Percentiles rank a stretch among this genome's conserved stretches.
phyloP scores from a whole-genome alignment of 2,797 vertebrate genomes.

The Spondyliosoma cantharus region DNA sequence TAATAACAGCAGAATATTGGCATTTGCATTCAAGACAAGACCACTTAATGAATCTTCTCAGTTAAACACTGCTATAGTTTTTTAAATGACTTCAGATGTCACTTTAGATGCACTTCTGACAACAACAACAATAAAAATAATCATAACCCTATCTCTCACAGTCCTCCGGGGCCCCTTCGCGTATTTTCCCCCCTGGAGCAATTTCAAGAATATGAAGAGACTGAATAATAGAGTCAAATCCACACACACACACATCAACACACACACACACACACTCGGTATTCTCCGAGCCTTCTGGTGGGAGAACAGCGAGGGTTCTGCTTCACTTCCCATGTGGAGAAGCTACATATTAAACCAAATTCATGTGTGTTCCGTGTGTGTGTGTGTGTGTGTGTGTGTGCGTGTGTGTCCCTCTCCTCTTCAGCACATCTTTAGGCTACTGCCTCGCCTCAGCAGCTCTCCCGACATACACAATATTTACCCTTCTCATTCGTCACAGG shows the following conservation, averaged over 20 bases:
- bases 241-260: constrained; percentile 24
- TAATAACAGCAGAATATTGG: not conserved
- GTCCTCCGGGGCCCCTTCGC: constrained; percentile 40
- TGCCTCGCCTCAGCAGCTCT: constrained; percentile 72
- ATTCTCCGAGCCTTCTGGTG: constrained; percentile 63
- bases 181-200: constrained; percentile 68
- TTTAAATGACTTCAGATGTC: constrained; percentile 41
- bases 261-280: constrained; percentile 14
- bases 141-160: constrained; percentile 32
- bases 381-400: constrained; percentile 24
- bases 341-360: constrained; percentile 83
- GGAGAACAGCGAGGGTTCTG: constrained; percentile 76
- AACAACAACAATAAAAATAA: constrained; percentile 57
- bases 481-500: constrained; percentile 66
- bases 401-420: constrained; percentile 41
- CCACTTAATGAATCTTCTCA: not conserved
- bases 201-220: constrained; percentile 78
- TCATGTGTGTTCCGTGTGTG: constrained; percentile 52
- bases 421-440: constrained; percentile 76
- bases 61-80: constrained; percentile 38
- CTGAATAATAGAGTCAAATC: constrained; percentile 81
- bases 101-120: constrained; percentile 25
- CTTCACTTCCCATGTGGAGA: constrained; percentile 82
- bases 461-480: constrained; percentile 77
- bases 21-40: constrained; percentile 17